Evolutionary conservation across 2,113 vertebrate genomes (phyloP).

Genomic region (Natator depressus): DNA sequence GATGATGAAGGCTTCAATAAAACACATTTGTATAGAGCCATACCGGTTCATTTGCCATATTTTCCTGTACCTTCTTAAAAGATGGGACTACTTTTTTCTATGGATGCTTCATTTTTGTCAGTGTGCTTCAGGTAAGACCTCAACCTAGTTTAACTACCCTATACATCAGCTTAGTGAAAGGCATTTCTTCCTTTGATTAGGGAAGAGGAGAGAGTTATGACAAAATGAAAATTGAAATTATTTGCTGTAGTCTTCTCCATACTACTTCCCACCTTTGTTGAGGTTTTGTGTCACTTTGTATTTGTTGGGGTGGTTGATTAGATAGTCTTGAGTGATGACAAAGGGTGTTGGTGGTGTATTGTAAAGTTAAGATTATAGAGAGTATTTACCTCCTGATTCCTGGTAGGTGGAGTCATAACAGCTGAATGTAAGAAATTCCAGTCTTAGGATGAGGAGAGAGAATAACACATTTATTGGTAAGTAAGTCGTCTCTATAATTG

Average conservation of each 20-base stretch:
- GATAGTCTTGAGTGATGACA: not conserved
- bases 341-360: not conserved
- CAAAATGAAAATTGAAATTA: not conserved
- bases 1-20: not conserved
- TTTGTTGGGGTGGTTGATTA: not conserved
- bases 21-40: not conserved
- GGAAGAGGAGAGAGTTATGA: not conserved
- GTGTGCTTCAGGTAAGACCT: not conserved
- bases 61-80: not conserved
- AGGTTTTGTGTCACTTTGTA: not conserved
- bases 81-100: not conserved
- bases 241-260: not conserved
- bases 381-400: not conserved
- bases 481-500: not conserved
- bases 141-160: not conserved
- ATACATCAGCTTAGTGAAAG: fast-evolving
- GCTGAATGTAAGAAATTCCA: not conserved
- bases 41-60: not conserved
- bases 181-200: not conserved
- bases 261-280: not conserved
- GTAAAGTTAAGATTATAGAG: not conserved
- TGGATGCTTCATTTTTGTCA: not conserved
- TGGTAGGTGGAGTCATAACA: not conserved
- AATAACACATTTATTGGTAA: not conserved
- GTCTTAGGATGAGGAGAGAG: not conserved